These are phyloP conservation scores for Megaustenia siamemsis DNA, from an alignment of 2,888 invertebrate species.

Conservation along the genomic window DNA sequence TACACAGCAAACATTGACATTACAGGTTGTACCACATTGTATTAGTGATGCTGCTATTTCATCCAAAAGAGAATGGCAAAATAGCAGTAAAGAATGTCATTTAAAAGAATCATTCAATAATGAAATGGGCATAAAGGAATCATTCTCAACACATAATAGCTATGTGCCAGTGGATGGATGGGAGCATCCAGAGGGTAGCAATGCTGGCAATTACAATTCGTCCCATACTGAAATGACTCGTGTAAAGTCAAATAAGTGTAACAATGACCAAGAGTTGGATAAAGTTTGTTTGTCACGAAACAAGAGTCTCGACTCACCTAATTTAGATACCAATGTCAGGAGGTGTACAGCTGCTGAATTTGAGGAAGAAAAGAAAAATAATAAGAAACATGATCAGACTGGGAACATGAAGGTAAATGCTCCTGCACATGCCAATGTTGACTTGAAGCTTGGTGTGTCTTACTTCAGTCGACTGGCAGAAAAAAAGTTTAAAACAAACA, in stretches of 20 bases:
- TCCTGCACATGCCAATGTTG: too few species aligned
- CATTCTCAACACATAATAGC: neutral
- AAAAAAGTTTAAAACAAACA: neutral
- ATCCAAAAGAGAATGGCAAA: neutral
- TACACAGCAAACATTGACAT: neutral
- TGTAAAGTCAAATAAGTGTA: neutral
- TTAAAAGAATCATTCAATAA: neutral
- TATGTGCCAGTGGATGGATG: too few species aligned
- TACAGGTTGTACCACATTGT: neutral
- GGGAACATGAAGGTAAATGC: too few species aligned
- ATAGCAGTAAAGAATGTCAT: neutral
- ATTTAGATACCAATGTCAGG: neutral
- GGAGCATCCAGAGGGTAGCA: neutral
- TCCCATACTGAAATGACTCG: neutral
- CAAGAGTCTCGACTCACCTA: neutral
- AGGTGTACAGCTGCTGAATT: neutral
- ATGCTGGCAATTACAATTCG: neutral
- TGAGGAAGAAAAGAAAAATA: neutral
- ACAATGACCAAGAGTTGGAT: neutral
- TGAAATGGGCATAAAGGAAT: neutral
- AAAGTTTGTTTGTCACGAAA: neutral
- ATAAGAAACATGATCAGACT: too few species aligned
- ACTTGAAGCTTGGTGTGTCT: neutral
- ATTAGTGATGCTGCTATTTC: neutral
- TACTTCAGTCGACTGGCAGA: slow-evolving; percentile 18